Conservation (phyloP, 1,140 invertebrate species). For the Gryllus bimaculatus region DNA sequence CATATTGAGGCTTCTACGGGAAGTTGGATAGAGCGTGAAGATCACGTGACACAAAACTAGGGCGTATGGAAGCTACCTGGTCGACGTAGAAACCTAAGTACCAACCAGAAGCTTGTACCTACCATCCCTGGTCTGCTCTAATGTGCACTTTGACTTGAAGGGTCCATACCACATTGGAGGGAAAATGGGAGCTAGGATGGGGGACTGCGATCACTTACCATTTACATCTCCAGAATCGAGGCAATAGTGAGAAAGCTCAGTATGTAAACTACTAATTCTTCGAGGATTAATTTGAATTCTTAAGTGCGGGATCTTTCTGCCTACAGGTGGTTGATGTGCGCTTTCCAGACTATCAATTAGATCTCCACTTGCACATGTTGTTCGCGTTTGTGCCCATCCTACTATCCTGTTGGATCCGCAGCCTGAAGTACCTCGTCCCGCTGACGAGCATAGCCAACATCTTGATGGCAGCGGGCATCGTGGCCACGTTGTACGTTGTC, state of each 20-base stretch:
- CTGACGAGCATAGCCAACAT: conserved; percentile 63
- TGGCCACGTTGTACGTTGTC: conserved; percentile 28
- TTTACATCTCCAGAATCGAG: too few relatives aligned
- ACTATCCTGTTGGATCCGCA: conserved; percentile 61
- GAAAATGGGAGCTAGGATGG: too few relatives aligned
- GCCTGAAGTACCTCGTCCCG: conserved; percentile 63
- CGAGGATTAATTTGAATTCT: neutral
- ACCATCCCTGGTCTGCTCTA: too few relatives aligned
- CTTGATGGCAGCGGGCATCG: conserved; percentile 48
- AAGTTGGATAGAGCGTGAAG: too few relatives aligned
- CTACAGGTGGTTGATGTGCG: conserved; percentile 13
- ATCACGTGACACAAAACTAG: too few relatives aligned
- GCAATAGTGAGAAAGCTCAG: neutral
- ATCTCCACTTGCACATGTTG: conserved; percentile 48
- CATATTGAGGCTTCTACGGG: too few relatives aligned
- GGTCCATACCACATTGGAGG: too few relatives aligned
- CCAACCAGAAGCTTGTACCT: too few relatives aligned
- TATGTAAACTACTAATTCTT: neutral
- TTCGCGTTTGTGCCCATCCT: conserved; percentile 61
- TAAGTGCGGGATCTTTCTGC: neutral
- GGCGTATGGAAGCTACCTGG: too few relatives aligned
- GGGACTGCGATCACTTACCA: too few relatives aligned
- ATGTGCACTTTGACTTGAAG: too few relatives aligned
- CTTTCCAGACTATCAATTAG: neutral
- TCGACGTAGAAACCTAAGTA: too few relatives aligned